Conservation (phyloP, 2,888 invertebrate genomes). For the Graphium colonna region DNA sequence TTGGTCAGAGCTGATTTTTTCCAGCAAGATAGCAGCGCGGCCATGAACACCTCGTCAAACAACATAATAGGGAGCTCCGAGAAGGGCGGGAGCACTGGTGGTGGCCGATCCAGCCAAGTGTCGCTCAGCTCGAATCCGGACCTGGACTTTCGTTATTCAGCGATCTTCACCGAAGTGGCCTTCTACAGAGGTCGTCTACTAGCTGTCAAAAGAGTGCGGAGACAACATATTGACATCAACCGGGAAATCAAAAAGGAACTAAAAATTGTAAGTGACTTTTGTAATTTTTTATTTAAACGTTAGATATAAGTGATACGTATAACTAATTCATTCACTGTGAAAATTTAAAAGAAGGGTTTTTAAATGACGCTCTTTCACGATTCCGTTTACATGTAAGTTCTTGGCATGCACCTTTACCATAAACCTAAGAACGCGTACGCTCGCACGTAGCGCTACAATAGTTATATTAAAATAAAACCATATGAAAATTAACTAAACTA, state of each 20-base stretch:
- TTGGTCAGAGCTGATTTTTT: slow-evolving; percentile 77
- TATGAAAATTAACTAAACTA: too few relatives aligned
- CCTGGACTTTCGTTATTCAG: slow-evolving; percentile 93
- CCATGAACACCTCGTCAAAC: slow-evolving; percentile 91
- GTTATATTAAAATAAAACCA: too few relatives aligned
- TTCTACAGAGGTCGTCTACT: slow-evolving; percentile 93
- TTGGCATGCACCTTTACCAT: too few relatives aligned
- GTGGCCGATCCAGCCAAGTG: slow-evolving; percentile 91
- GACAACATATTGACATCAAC: slow-evolving; percentile 93
- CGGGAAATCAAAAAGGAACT: slow-evolving; percentile 95
- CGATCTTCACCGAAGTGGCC: slow-evolving; percentile 94
- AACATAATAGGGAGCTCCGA: slow-evolving; percentile 74
- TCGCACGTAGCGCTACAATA: too few relatives aligned
- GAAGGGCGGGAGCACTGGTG: slow-evolving; percentile 51
- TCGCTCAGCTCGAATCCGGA: slow-evolving; percentile 96
- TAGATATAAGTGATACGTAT: too few relatives aligned
- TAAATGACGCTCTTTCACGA: too few relatives aligned
- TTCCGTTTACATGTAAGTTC: too few relatives aligned
- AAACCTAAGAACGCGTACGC: too few relatives aligned
- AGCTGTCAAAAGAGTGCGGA: slow-evolving; percentile 91
- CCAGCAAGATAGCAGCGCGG: slow-evolving; percentile 80
- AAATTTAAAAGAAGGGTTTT: too few relatives aligned
- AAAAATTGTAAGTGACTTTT: slow-evolving; percentile 84
- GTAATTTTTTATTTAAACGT: too few relatives aligned
- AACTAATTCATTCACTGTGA: too few relatives aligned